phyloP scores from a whole-genome alignment of 2,888 invertebrate genomes.

The Abscondita cerata region DNA sequence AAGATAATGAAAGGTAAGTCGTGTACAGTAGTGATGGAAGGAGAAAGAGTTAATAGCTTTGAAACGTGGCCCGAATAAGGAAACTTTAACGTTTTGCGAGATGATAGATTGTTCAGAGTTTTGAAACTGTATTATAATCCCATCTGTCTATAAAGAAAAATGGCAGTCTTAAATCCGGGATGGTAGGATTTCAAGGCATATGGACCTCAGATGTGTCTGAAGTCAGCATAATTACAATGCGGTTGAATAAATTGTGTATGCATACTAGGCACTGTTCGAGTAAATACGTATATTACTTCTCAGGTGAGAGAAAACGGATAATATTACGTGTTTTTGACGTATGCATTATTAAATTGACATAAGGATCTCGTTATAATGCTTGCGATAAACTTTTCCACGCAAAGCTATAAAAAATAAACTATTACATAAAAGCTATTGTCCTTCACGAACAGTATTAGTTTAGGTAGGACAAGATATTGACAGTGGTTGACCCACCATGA shows the following conservation, averaged over 20 bases:
- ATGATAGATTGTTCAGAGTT: constrained; percentile 49
- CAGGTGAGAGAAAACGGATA: not conserved
- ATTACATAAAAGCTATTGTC: constrained; percentile 6
- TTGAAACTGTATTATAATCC: constrained; percentile 48
- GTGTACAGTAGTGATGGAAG: constrained; percentile 35
- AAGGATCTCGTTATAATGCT: too few species aligned
- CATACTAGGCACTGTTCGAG: constrained; percentile 18
- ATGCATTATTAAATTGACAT: too few species aligned
- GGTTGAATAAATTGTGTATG: constrained; percentile 37
- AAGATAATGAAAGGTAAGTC: constrained; percentile 39
- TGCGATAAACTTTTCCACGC: too few species aligned
- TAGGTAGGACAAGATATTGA: constrained; percentile 47
- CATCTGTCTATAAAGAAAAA: constrained; percentile 45
- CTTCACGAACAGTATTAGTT: constrained; percentile 40
- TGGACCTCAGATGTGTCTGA: constrained; percentile 36
- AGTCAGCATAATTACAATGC: constrained; percentile 43
- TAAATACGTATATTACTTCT: not conserved
- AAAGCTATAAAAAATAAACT: constrained; percentile 7
- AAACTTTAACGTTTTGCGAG: constrained; percentile 45
- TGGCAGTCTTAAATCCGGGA: constrained; percentile 34
- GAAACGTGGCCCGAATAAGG: constrained; percentile 46
- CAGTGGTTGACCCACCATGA: constrained; percentile 53
- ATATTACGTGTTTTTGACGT: too few species aligned
- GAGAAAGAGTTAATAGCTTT: constrained; percentile 45
- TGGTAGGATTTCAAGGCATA: constrained; percentile 30